phyloP scores from a whole-genome alignment of 2,113 vertebrate species.

The Poeciliopsis occidentalis region DNA sequence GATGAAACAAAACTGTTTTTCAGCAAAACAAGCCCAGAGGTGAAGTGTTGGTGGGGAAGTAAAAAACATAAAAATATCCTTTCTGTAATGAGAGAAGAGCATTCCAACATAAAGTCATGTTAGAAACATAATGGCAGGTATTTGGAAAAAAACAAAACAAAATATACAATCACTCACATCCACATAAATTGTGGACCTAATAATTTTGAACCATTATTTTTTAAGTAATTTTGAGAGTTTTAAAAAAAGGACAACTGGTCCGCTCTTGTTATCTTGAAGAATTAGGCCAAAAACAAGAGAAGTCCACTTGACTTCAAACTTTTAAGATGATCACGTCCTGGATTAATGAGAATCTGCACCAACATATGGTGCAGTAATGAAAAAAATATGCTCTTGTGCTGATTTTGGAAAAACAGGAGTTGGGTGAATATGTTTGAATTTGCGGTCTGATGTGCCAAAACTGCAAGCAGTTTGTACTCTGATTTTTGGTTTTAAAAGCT shows the following conservation, averaged over 20 bases:
- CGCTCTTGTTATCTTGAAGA: no score
- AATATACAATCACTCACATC: no score
- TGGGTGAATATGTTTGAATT: neutral
- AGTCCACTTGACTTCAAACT: no score
- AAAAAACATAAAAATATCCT: constrained; percentile 1
- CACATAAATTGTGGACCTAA: neutral
- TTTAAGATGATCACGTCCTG: no score
- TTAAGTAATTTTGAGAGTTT: no score
- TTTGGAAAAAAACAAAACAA: neutral
- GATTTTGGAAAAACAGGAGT: neutral
- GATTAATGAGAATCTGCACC: no score
- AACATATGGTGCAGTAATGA: no score
- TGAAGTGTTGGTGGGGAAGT: constrained; percentile 17
- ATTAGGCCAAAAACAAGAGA: no score
- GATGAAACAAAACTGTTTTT: constrained; percentile 41
- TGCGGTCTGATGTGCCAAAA: no score
- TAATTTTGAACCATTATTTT: neutral
- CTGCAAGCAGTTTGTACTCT: no score
- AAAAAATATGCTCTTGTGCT: neutral
- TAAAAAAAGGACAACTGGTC: no score
- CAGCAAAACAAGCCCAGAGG: constrained; percentile 39
- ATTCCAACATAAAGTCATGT: constrained; percentile 9
- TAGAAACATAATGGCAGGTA: constrained; percentile 14
- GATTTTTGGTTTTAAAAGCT: no score
- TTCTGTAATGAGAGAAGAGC: constrained; percentile 29